Conservation (phyloP, 2,888 invertebrate species). For the Hydrotaea diabolus region DNA sequence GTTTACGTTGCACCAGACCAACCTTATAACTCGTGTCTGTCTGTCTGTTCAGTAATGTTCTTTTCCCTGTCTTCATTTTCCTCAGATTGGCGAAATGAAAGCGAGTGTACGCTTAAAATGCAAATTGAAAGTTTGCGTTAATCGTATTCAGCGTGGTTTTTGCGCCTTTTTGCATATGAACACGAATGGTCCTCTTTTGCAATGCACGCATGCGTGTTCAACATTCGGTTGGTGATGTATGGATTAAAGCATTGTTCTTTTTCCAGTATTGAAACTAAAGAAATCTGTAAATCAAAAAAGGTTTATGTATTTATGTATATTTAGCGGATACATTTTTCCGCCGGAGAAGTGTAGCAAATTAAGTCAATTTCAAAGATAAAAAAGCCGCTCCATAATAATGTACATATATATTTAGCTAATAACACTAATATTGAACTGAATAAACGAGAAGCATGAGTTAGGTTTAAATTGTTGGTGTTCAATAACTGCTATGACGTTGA, state of each 20-base stretch:
- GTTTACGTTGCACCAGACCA: not conserved
- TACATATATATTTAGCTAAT: too few relatives aligned
- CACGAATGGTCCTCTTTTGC: not conserved
- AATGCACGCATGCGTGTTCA: conserved; percentile 1
- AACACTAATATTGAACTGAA: too few relatives aligned
- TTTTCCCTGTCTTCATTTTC: not conserved
- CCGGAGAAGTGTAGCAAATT: not conserved
- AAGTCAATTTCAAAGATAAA: not conserved
- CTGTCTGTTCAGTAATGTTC: not conserved
- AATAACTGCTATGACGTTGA: too few relatives aligned
- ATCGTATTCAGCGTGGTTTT: not conserved
- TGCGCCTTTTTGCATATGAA: not conserved
- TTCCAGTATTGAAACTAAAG: not conserved
- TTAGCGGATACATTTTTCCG: not conserved
- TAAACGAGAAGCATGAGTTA: too few relatives aligned
- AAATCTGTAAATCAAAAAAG: conserved; percentile 8
- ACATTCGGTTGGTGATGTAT: not conserved
- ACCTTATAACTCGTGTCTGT: not conserved
- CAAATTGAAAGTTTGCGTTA: conserved; percentile 34
- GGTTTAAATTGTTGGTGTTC: too few relatives aligned
- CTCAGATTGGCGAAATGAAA: conserved; percentile 35
- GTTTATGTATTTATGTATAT: not conserved
- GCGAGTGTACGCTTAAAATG: conserved; percentile 49
- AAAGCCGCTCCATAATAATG: not conserved
- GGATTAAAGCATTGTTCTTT: not conserved